Percentiles rank a stretch among this genome's conserved stretches.
Conservation (phyloP, 2,888 invertebrate species). For the Nasonovia ribisnigri region DNA sequence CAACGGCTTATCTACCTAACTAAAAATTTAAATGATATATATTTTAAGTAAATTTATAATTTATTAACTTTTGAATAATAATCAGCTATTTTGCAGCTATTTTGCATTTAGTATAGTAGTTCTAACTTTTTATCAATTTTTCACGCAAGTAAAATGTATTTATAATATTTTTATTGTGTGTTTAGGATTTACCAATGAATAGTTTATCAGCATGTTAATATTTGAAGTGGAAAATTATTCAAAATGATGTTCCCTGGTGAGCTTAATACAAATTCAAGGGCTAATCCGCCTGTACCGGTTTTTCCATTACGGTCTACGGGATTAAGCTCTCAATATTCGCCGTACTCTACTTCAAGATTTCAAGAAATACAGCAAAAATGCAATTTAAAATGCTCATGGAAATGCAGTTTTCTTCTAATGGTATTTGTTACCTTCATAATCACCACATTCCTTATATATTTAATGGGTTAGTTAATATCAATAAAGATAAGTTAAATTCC, state of each 20-base stretch:
- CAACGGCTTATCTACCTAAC: neutral
- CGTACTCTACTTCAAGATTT: constrained; percentile 75
- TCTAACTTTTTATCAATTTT: neutral
- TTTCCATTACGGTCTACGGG: constrained; percentile 82
- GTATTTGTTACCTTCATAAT: constrained; percentile 1
- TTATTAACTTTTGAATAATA: neutral
- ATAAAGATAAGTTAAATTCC: neutral
- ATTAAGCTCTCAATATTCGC: constrained; percentile 76
- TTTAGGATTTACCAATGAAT: constrained; percentile 24
- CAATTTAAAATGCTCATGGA: constrained; percentile 57
- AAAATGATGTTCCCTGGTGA: constrained; percentile 61
- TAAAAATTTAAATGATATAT: neutral
- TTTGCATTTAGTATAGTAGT: neutral
- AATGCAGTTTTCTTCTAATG: constrained; percentile 53
- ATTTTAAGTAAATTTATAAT: neutral
- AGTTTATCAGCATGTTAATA: constrained; percentile 1
- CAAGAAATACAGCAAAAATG: constrained; percentile 69
- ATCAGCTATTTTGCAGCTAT: neutral
- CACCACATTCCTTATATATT: constrained; percentile 36
- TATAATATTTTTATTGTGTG: neutral
- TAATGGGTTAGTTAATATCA: constrained; percentile 36
- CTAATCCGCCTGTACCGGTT: constrained; percentile 84
- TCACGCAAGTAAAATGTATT: neutral
- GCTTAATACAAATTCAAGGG: constrained; percentile 67
- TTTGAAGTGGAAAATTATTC: neutral